A percentile compares a stretch with the other conserved stretches of the same genome.
phyloP scores from a whole-genome alignment of 2,113 vertebrate genomes.

The Coptodon rendalli region DNA sequence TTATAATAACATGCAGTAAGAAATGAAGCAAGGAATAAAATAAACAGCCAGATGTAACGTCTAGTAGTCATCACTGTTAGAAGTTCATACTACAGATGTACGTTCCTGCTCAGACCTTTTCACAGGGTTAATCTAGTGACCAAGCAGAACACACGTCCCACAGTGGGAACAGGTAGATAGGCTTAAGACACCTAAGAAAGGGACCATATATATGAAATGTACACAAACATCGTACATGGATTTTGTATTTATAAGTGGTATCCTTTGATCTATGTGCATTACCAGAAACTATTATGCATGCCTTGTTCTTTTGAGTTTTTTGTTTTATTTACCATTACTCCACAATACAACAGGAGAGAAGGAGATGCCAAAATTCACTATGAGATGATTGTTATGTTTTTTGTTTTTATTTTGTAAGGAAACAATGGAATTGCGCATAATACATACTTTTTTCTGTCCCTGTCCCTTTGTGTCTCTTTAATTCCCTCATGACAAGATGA shows the following conservation, averaged over 20 bases:
- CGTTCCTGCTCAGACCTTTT: conserved; percentile 21
- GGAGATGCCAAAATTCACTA: conserved; percentile 59
- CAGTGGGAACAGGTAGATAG: conserved; percentile 18
- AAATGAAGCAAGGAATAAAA: not conserved
- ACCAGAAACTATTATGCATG: conserved; percentile 73
- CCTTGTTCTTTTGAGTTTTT: conserved; percentile 63
- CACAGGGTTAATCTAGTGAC: conserved; percentile 32
- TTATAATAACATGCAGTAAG: conserved; percentile 40
- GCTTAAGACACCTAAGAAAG: conserved; percentile 27
- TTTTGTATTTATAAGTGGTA: conserved; percentile 54
- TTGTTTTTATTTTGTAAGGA: conserved; percentile 38
- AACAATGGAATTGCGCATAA: conserved; percentile 50
- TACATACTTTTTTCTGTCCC: conserved; percentile 50
- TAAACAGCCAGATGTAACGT: conserved; percentile 15
- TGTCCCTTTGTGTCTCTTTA: conserved; percentile 55
- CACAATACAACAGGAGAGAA: conserved; percentile 28
- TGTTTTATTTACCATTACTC: conserved; percentile 40
- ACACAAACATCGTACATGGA: conserved; percentile 64
- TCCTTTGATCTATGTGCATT: conserved; percentile 65
- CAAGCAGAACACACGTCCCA: conserved; percentile 18
- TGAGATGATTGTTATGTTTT: conserved; percentile 38
- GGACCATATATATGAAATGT: conserved; percentile 66
- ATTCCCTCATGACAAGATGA: conserved; percentile 50
- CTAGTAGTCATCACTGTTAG: not conserved
- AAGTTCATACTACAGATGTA: conserved; percentile 9